Evolutionary conservation across 2,113 vertebrate genomes (phyloP).

Genomic region (Gulo gulo): DNA sequence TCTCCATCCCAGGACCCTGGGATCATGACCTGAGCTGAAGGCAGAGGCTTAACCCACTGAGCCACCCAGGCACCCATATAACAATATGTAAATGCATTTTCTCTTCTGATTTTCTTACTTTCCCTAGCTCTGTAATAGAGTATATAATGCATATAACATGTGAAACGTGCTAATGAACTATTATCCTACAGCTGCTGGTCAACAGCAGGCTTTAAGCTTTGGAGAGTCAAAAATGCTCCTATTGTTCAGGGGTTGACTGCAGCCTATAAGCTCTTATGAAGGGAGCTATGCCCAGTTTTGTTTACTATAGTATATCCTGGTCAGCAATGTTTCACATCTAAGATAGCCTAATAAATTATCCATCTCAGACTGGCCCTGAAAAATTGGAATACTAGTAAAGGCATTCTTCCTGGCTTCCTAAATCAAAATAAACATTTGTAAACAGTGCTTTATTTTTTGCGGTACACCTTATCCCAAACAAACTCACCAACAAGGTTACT

Average conservation of each 20-base stretch:
- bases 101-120: background rate
- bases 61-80: background rate
- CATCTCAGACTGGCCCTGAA: background rate
- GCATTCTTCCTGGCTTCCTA: background rate
- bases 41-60: no score
- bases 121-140: background rate
- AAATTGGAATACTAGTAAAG: background rate
- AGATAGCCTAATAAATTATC: background rate
- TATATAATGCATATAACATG: background rate
- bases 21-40: no score
- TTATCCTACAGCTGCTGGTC: background rate
- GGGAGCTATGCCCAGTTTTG: background rate
- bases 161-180: background rate
- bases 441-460: background rate
- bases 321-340: background rate
- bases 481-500: background rate
- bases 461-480: background rate
- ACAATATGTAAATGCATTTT: background rate
- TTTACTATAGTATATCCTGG: background rate
- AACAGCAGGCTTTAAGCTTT: background rate
- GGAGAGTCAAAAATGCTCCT: background rate
- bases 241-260: background rate
- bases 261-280: background rate
- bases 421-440: background rate
- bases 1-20: no score